phyloP scores from a whole-genome alignment of 2,113 vertebrate species.

The Anarrhichthys ocellatus region DNA sequence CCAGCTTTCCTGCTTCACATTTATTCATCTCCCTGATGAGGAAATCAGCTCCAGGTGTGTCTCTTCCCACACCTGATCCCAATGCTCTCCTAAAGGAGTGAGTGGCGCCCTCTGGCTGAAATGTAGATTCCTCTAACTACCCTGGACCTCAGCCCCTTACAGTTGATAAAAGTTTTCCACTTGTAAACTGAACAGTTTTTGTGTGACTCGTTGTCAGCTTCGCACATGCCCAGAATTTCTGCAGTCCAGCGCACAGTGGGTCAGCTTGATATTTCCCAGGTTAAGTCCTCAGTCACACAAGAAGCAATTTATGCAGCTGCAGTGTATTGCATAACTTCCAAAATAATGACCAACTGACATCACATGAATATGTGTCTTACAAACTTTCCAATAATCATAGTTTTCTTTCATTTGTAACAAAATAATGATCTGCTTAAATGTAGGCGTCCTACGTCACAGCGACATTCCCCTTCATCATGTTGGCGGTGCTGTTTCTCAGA shows the following conservation, averaged over 20 bases:
- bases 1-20: too few relatives aligned
- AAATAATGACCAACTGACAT: background rate
- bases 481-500: slow-evolving; percentile 86
- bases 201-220: background rate
- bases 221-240: background rate
- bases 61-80: too few relatives aligned
- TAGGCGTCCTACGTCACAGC: slow-evolving; percentile 93
- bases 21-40: too few relatives aligned
- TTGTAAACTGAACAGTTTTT: background rate
- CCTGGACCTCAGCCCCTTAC: too few relatives aligned
- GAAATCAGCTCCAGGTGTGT: too few relatives aligned
- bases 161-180: background rate
- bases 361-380: background rate
- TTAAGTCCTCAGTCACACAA: background rate
- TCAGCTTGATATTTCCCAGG: background rate
- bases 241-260: background rate
- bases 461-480: slow-evolving; percentile 90
- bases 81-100: too few relatives aligned
- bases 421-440: background rate
- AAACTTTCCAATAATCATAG: too few relatives aligned
- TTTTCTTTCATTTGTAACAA: background rate
- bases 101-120: too few relatives aligned
- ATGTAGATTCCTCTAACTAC: too few relatives aligned
- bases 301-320: background rate
- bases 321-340: background rate